Conservation (phyloP, 2,797 vertebrate genomes). For the Periophthalmus magnuspinnatus region DNA sequence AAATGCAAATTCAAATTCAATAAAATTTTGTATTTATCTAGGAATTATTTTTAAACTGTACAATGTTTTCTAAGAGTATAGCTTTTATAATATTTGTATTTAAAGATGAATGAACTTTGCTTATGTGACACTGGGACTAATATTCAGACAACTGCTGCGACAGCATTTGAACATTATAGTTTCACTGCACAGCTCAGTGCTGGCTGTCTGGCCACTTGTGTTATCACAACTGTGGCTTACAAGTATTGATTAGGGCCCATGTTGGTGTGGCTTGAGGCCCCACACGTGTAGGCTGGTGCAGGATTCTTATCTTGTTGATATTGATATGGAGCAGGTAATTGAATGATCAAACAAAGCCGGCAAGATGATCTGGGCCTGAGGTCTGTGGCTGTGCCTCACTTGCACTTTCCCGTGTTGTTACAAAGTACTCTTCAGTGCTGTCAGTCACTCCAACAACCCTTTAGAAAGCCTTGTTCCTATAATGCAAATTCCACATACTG, state of each 20-base stretch:
- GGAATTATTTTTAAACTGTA: too few species aligned
- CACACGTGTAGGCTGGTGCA: conserved; percentile 11
- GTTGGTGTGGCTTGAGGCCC: conserved; percentile 16
- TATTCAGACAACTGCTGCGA: not conserved
- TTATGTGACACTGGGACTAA: not conserved
- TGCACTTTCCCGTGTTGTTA: conserved; percentile 17
- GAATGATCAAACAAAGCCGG: conserved; percentile 24
- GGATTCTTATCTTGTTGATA: conserved; percentile 21
- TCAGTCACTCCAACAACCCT: conserved; percentile 51
- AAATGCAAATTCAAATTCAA: too few species aligned
- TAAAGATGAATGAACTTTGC: not conserved
- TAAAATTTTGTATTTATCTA: too few species aligned
- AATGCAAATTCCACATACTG: conserved; percentile 16
- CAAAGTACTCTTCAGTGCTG: conserved; percentile 28
- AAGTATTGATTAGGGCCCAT: conserved; percentile 51
- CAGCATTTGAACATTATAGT: not conserved
- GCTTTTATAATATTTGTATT: too few species aligned
- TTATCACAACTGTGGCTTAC: conserved; percentile 41
- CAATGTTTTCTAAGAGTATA: too few species aligned
- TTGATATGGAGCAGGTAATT: conserved; percentile 24
- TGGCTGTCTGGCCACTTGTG: conserved; percentile 30
- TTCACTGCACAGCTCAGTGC: conserved; percentile 6
- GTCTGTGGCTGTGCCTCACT: conserved; percentile 18
- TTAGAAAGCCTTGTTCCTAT: conserved; percentile 22
- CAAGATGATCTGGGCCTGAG: conserved; percentile 22